A percentile compares a stretch with the other conserved stretches of the same genome.
Conservation (phyloP, 2,888 invertebrate genomes). For the Torymus auratus region DNA sequence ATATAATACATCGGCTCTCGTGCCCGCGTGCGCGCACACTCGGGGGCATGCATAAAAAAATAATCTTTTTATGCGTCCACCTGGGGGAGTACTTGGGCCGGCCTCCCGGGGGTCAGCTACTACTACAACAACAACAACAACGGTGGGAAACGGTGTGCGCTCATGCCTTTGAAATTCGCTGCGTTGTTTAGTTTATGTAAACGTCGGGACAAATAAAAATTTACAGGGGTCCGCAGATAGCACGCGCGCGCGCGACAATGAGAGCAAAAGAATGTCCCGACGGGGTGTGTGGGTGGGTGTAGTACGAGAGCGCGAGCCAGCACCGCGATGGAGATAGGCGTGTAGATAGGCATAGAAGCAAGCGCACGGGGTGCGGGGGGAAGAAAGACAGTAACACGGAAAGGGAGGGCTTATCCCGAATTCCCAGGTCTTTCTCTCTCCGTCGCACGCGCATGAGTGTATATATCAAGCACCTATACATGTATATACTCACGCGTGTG, state of each 20-base stretch:
- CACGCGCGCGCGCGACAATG: constrained; percentile 15
- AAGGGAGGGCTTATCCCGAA: constrained; percentile 56
- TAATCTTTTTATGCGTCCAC: constrained; percentile 43
- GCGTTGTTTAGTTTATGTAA: constrained; percentile 54
- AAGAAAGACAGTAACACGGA: constrained; percentile 51
- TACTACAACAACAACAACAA: no score
- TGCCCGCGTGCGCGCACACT: neutral
- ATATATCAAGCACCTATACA: constrained; percentile 35
- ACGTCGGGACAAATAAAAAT: constrained; percentile 52
- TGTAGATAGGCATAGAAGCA: neutral
- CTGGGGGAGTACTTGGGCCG: constrained; percentile 24
- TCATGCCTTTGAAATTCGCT: constrained; percentile 39
- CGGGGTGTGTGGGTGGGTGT: neutral
- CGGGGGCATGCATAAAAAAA: constrained; percentile 20
- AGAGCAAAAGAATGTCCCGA: constrained; percentile 21
- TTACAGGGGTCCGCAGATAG: constrained; percentile 45
- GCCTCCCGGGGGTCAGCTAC: neutral
- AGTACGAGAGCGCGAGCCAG: neutral
- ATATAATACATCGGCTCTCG: neutral
- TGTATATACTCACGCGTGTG: neutral
- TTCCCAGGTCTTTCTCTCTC: constrained; percentile 7
- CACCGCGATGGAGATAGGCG: constrained; percentile 1
- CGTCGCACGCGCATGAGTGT: neutral
- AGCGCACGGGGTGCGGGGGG: neutral
- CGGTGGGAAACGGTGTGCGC: neutral